phyloP scores from a whole-genome alignment of 2,888 invertebrate genomes.

The Anoncus sp. region DNA sequence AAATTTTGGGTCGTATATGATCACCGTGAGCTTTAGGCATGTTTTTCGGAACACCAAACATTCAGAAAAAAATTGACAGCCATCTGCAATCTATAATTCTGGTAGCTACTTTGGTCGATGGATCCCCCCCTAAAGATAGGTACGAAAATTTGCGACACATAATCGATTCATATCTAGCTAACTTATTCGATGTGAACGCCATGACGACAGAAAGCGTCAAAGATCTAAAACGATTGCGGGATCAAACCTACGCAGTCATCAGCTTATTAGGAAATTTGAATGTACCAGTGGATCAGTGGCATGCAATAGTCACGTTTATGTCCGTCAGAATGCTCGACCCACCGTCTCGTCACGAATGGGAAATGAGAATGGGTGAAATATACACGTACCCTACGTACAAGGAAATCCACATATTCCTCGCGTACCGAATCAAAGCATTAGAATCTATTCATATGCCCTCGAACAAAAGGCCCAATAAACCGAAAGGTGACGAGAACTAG shows the following conservation, averaged over 20 bases:
- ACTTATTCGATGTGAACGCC: slow-evolving; percentile 6
- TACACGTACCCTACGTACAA: not conserved
- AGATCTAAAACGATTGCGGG: slow-evolving; percentile 14
- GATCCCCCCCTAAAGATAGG: slow-evolving; percentile 7
- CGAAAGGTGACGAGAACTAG: no score
- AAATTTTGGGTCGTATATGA: no score
- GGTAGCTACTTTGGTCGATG: no score
- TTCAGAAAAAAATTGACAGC: no score
- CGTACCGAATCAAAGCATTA: slow-evolving; percentile 7
- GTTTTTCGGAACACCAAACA: no score
- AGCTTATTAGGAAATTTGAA: slow-evolving; percentile 14
- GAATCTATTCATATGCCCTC: slow-evolving; percentile 15
- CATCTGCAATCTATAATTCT: no score
- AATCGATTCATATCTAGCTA: slow-evolving; percentile 22
- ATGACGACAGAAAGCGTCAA: slow-evolving; percentile 9
- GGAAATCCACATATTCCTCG: not conserved
- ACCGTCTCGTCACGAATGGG: not conserved
- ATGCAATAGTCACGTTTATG: slow-evolving; percentile 5
- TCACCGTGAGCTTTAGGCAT: no score
- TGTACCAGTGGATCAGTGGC: slow-evolving; percentile 17
- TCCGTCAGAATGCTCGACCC: not conserved
- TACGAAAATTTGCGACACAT: slow-evolving; percentile 17
- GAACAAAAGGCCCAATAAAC: no score
- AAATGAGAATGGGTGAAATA: slow-evolving; percentile 5
- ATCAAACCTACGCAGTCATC: slow-evolving; percentile 9